These are phyloP conservation scores for Ectemnius cavifrons DNA, from an alignment of 2,888 invertebrate genomes.

Conservation along the genomic window DNA sequence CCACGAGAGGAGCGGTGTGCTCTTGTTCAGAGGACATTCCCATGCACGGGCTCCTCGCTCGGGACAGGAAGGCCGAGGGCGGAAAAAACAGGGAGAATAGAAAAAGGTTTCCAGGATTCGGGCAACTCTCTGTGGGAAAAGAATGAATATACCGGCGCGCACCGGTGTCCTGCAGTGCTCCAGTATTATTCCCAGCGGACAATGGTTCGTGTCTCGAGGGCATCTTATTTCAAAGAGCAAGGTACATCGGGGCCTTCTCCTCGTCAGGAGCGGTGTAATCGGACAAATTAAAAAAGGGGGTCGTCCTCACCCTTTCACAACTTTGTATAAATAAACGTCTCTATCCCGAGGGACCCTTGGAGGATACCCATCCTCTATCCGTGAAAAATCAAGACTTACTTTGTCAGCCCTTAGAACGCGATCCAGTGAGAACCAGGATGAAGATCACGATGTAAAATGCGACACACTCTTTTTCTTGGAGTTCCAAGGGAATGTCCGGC, in stretches of 20 bases:
- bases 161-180: conserved; percentile 66
- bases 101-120: conserved; percentile 73
- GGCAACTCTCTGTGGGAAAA: conserved; percentile 73
- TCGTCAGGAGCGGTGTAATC: conserved; percentile 31
- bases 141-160: conserved; percentile 59
- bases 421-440: no score
- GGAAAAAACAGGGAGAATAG: conserved; percentile 67
- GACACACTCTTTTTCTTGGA: neutral
- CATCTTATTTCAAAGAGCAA: conserved; percentile 35
- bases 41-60: conserved; percentile 44
- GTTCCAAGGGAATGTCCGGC: neutral
- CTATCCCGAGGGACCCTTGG: neutral
- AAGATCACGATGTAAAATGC: neutral
- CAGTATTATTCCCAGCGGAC: conserved; percentile 65
- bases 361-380: neutral
- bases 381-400: neutral
- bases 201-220: conserved; percentile 53
- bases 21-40: conserved; percentile 51
- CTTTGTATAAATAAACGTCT: neutral
- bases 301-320: conserved; percentile 1
- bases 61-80: conserved; percentile 38
- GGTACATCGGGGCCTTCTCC: conserved; percentile 11
- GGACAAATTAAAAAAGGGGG: conserved; percentile 47
- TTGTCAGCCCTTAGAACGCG: no score
- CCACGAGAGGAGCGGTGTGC: conserved; percentile 40